Conservation (phyloP, 2,888 invertebrate species). For the Lasius fuliginosus region DNA sequence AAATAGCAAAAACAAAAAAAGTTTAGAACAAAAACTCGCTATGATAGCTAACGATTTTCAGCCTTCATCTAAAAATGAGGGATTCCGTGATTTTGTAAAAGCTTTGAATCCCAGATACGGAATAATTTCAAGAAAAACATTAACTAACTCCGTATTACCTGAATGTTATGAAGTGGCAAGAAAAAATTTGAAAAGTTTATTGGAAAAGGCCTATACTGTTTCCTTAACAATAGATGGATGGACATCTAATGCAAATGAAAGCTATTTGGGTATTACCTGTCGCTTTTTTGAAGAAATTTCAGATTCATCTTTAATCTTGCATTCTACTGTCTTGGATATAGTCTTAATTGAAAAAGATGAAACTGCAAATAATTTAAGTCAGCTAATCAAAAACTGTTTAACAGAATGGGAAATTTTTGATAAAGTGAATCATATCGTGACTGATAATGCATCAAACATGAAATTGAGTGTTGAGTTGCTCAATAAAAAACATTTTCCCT, state of each 20-base stretch:
- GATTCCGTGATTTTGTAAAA: background rate
- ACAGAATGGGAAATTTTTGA: background rate
- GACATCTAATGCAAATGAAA: background rate
- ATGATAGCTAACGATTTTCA: background rate
- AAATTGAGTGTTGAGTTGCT: background rate
- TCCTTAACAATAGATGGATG: constrained; percentile 4
- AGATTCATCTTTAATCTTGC: background rate
- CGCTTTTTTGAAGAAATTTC: background rate
- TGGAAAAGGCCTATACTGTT: background rate
- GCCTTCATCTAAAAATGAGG: background rate
- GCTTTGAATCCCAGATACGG: background rate
- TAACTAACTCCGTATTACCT: background rate
- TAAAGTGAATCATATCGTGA: background rate
- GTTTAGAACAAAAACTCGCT: background rate
- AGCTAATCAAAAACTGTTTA: background rate
- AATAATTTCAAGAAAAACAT: background rate
- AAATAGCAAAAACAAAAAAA: background rate
- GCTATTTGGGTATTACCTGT: constrained; percentile 2
- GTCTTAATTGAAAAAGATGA: constrained; percentile 4
- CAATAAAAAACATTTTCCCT: background rate
- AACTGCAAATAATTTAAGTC: background rate
- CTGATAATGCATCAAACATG: too few relatives aligned
- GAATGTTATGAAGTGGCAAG: background rate
- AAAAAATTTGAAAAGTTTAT: background rate
- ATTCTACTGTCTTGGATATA: background rate